phyloP scores from a whole-genome alignment of 2,797 vertebrate species.

The Propithecus deckenii region DNA sequence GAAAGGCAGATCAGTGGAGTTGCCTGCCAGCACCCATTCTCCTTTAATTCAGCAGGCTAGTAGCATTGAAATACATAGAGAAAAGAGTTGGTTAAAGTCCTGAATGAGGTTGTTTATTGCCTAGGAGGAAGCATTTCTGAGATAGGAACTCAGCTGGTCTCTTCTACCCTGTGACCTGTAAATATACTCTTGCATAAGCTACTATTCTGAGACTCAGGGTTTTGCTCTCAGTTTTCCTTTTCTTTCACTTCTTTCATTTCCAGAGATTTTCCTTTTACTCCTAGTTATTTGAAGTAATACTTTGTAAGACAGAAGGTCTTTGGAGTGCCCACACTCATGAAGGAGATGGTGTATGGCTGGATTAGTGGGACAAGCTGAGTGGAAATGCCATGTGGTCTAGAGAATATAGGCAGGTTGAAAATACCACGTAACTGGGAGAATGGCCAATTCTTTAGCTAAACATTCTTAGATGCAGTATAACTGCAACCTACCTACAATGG shows the following conservation, averaged over 20 bases:
- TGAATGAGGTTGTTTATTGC: background rate
- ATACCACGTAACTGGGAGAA: background rate
- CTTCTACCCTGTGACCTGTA: background rate
- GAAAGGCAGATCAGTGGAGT: background rate
- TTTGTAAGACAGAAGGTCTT: conserved; percentile 6
- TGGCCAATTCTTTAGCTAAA: background rate
- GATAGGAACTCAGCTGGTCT: background rate
- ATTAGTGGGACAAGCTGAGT: background rate
- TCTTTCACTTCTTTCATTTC: conserved; percentile 19
- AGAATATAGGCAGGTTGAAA: background rate
- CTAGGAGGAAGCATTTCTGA: background rate
- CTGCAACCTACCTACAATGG: background rate
- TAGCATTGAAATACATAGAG: background rate
- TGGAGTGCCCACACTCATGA: background rate
- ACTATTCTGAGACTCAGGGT: background rate
- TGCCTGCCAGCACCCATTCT: background rate
- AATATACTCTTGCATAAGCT: background rate
- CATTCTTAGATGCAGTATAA: background rate
- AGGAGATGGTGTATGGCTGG: background rate
- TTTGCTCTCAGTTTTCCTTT: background rate
- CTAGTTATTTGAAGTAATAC: conserved; percentile 16
- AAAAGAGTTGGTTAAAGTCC: background rate
- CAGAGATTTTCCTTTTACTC: background rate
- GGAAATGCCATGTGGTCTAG: background rate
- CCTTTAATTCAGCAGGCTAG: background rate